Conservation (phyloP, 1,140 invertebrate genomes). For the Formica exsecta region DNA sequence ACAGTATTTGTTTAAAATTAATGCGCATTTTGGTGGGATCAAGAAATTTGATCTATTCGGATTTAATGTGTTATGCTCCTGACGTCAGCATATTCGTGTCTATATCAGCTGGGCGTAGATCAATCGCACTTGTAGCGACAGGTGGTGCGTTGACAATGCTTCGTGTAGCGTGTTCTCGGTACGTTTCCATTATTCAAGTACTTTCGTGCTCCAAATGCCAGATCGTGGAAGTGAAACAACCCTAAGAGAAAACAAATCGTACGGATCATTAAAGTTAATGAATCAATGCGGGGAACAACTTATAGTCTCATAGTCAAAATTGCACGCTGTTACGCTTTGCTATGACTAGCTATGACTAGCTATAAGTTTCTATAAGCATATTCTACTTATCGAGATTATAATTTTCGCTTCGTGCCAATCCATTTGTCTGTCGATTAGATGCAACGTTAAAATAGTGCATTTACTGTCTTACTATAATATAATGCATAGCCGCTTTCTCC, state of each 20-base stretch:
- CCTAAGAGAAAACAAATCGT: conserved; percentile 47
- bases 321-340: conserved; percentile 18
- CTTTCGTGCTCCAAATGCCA: conserved; percentile 62
- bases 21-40: no score
- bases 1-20: no score
- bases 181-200: conserved; percentile 65
- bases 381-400: conserved; percentile 25
- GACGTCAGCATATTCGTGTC: conserved; percentile 15
- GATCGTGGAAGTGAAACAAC: conserved; percentile 46
- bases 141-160: conserved; percentile 46
- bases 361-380: background rate
- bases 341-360: background rate
- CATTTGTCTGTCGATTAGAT: conserved; percentile 15
- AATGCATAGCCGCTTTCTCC: conserved; percentile 25
- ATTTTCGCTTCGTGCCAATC: conserved; percentile 31
- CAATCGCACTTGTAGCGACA: conserved; percentile 43
- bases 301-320: conserved; percentile 28
- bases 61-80: background rate
- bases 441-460: conserved; percentile 38
- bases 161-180: conserved; percentile 57
- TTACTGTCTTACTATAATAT: background rate
- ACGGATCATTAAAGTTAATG: conserved; percentile 61
- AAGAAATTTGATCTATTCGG: background rate
- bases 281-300: conserved; percentile 42
- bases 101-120: conserved; percentile 24